A percentile compares a stretch with the other conserved stretches of the same genome.
Conservation (phyloP, 2,797 vertebrate species). For the Brachyalestes nurse region DNA sequence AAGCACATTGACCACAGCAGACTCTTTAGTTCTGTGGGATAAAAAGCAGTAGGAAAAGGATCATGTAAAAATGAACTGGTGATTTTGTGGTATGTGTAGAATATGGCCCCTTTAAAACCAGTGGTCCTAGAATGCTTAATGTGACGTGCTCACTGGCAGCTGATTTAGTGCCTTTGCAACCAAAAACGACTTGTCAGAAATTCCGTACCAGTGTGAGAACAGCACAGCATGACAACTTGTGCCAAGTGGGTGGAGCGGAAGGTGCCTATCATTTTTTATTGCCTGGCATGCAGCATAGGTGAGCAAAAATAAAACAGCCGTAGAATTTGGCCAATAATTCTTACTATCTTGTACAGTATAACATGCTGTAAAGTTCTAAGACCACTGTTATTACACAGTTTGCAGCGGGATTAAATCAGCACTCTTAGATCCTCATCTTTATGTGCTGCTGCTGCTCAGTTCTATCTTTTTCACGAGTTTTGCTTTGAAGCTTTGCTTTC, state of each 20-base stretch:
- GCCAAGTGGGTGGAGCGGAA: neutral
- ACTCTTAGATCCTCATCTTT: slow-evolving; percentile 14
- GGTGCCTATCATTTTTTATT: neutral
- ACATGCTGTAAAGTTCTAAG: neutral
- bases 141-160: neutral
- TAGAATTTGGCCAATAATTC: neutral
- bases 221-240: neutral
- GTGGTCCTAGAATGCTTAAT: slow-evolving; percentile 1
- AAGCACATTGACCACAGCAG: neutral
- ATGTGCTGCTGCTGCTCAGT: neutral
- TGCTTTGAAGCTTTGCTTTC: neutral
- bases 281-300: neutral
- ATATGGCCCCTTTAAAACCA: slow-evolving; percentile 14
- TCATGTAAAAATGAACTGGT: neutral
- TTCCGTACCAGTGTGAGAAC: too few species aligned
- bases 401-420: slow-evolving; percentile 21
- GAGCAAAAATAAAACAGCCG: neutral
- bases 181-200: neutral
- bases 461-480: neutral
- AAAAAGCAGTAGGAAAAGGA: neutral
- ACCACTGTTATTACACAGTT: neutral
- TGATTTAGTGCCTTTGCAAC: slow-evolving; percentile 22
- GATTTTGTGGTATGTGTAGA: neutral
- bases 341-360: neutral
- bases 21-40: neutral